Percentiles rank a stretch among this genome's conserved stretches.
phyloP scores from a whole-genome alignment of 2,888 invertebrate species.

The Octonoba sinensis region DNA sequence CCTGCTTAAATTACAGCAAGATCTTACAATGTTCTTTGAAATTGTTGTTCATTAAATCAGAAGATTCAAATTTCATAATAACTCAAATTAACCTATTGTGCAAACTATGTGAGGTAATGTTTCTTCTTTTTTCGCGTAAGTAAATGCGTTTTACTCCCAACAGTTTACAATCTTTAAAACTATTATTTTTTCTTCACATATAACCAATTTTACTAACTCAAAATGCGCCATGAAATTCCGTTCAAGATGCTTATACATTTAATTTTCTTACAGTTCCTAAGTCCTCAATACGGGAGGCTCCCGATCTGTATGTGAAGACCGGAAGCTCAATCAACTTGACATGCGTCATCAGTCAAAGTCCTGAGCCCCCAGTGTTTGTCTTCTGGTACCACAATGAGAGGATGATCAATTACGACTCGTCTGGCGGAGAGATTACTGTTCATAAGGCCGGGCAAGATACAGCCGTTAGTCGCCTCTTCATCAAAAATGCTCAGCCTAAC shows the following conservation, averaged over 20 bases:
- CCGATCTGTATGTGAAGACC: conserved; percentile 88
- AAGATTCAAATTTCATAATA: too few species aligned
- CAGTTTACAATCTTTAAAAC: not conserved
- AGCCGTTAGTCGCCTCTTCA: conserved; percentile 87
- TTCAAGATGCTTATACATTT: not conserved
- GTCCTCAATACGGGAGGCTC: conserved; percentile 86
- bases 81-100: too few species aligned
- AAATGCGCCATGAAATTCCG: not conserved
- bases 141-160: not conserved
- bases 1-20: too few species aligned
- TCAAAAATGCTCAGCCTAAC: conserved; percentile 82
- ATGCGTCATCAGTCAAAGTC: conserved; percentile 92
- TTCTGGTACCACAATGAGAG: conserved; percentile 96
- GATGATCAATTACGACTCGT: conserved; percentile 88
- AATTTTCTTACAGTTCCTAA: conserved; percentile 81
- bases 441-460: conserved; percentile 85
- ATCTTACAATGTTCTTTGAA: too few species aligned
- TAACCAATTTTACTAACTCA: not conserved
- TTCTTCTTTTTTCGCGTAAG: not conserved
- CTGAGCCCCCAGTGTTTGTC: conserved; percentile 92
- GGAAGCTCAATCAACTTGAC: conserved; percentile 87
- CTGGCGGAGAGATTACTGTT: conserved; percentile 84
- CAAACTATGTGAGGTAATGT: too few species aligned
- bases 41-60: too few species aligned
- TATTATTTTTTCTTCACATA: not conserved